Base-by-base conservation (phyloP, 2,888 invertebrate species). In the Cephus runcator region DNA sequence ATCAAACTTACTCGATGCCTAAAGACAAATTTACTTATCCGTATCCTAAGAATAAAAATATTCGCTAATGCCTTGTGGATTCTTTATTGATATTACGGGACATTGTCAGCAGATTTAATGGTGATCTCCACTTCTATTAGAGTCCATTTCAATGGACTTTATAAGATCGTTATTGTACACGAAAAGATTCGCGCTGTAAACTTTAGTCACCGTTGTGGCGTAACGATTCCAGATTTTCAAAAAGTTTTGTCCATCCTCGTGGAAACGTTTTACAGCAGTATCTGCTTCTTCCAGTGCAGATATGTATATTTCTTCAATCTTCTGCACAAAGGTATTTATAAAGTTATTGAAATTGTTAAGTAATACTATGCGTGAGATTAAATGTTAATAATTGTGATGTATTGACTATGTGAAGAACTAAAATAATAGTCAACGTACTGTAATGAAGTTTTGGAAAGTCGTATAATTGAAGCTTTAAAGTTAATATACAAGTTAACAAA, bases 171-270 rank as follows among this genome's bases (percentile, higher is more conserved):
- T 31, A 9, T 73, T 77, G 73, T 12, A 35, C n/a, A 40, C 74
- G 73, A 76, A 81, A 40, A 73, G 12, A 76, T 74, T 73, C 75
- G 75, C 69, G 77, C 78, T 75, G 73, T 82, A 80, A 78, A 82
- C 75, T 75, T 79, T 69, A 56, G 77, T 69, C 23, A 82, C 73
- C 69, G 79, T 77, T 77, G 76, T 79, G 3, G 15, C 71, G 15
- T 31, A 34, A 23, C 56, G 73, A 23, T 33, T 76, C 82, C 82
- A 82, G 35, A 34, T 69, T 71, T 79, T 34, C n/a, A 77, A 75
- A 34, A 82, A 82, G 1, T 80, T 75, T 34, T 81, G 77, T 15
- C 77, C 76, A 23, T 76, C 79, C 69, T 76, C 71, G 15, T 75
- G 9, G 30, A 82, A 82, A 12, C 34, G 73, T 30, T 77, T 76